These are phyloP conservation scores for Epistrophe eligans DNA, from an alignment of 2,888 invertebrate genomes.

Conservation along the genomic window DNA sequence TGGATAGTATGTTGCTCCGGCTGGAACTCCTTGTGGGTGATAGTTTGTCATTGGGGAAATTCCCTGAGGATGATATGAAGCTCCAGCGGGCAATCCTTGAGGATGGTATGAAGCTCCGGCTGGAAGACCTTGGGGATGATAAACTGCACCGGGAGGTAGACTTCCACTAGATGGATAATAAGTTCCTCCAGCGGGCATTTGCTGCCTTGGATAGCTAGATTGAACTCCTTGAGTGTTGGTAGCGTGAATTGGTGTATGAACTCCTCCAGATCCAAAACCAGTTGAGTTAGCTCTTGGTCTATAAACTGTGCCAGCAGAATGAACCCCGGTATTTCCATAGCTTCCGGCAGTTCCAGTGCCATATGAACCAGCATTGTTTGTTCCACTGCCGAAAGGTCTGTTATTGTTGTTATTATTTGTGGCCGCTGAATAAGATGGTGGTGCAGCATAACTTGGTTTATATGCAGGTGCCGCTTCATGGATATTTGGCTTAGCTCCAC, in stretches of 20 bases:
- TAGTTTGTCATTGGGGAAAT: constrained; percentile 75
- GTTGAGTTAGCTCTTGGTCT: constrained; percentile 64
- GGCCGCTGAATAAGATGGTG: constrained; percentile 80
- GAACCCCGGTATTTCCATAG: constrained; percentile 16
- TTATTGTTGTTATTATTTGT: constrained; percentile 69
- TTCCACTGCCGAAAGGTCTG: constrained; percentile 61
- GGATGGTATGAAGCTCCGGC: constrained; percentile 78
- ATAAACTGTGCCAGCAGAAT: constrained; percentile 57
- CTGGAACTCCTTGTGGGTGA: constrained; percentile 67
- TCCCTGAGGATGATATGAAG: constrained; percentile 72
- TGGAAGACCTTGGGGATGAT: constrained; percentile 78
- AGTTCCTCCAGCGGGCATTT: constrained; percentile 54
- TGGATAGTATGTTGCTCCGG: constrained; percentile 32
- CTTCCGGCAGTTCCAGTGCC: constrained; percentile 43
- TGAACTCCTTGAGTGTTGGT: constrained; percentile 79
- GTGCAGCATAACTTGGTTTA: constrained; percentile 79
- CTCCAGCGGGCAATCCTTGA: constrained; percentile 77
- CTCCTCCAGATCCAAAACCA: constrained; percentile 46
- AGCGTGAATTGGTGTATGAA: constrained; percentile 80
- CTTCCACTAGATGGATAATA: constrained; percentile 37
- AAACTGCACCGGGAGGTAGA: constrained; percentile 76
- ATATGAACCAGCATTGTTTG: constrained; percentile 26
- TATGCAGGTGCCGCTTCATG: constrained; percentile 82
- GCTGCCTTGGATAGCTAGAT: constrained; percentile 80
- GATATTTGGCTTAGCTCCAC: constrained; percentile 81